Evolutionary conservation across 2,113 vertebrate genomes (phyloP).

Genomic region (Vulpes lagopus): DNA sequence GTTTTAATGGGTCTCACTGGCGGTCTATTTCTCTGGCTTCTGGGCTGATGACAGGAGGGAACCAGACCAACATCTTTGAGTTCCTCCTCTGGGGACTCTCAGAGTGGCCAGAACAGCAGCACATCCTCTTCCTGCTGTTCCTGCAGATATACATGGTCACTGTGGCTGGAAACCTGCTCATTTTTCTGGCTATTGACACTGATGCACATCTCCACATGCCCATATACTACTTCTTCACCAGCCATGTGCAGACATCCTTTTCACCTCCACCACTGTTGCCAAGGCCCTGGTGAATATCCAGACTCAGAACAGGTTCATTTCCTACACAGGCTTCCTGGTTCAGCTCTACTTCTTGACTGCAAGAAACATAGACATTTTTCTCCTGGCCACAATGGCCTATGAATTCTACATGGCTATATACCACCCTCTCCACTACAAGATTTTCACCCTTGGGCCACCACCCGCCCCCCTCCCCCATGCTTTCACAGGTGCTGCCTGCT

Average conservation of each 20-base stretch:
- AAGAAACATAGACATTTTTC: slow-evolving; percentile 76
- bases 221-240: slow-evolving; percentile 76
- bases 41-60: slow-evolving; percentile 51
- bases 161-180: slow-evolving; percentile 71
- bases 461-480: background rate
- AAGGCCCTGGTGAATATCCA: slow-evolving; percentile 74
- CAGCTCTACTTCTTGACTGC: slow-evolving; percentile 78
- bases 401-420: slow-evolving; percentile 70
- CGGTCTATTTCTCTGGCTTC: background rate
- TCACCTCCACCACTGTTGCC: slow-evolving; percentile 66
- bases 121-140: slow-evolving; percentile 51
- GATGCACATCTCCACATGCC: slow-evolving; percentile 30
- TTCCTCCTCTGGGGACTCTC: slow-evolving; percentile 78
- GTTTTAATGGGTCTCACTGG: background rate
- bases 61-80: slow-evolving; percentile 22
- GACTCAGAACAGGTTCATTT: slow-evolving; percentile 63
- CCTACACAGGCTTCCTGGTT: slow-evolving; percentile 66
- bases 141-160: slow-evolving; percentile 59
- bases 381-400: slow-evolving; percentile 69
- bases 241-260: slow-evolving; percentile 60
- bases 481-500: slow-evolving; percentile 32
- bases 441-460: slow-evolving; percentile 27
- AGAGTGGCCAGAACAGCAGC: slow-evolving; percentile 40
- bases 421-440: slow-evolving; percentile 50
- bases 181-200: slow-evolving; percentile 48